These are phyloP conservation scores for Trachymyrmex cornetzi DNA, from an alignment of 1,140 invertebrate genomes.

Conservation along the genomic window DNA sequence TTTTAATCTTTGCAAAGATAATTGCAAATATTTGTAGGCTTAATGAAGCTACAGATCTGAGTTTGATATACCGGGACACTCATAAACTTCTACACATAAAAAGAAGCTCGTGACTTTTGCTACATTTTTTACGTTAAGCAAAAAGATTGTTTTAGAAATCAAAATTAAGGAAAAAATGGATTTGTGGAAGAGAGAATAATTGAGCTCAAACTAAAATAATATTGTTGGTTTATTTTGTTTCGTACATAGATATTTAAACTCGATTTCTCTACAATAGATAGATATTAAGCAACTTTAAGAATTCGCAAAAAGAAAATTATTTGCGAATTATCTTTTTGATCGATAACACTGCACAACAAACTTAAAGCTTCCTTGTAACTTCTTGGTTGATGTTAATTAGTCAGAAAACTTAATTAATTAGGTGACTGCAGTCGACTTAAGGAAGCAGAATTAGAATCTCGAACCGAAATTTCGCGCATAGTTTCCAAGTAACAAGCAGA, in stretches of 20 bases:
- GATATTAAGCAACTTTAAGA: conserved; percentile 7
- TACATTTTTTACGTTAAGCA: neutral
- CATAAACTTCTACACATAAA: neutral
- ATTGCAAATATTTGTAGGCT: neutral
- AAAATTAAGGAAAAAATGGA: neutral
- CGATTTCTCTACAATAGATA: conserved; percentile 22
- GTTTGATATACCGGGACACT: neutral
- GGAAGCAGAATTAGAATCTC: neutral
- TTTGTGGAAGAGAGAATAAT: neutral
- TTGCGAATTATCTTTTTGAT: neutral
- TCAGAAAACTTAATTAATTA: conserved; percentile 7
- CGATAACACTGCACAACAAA: conserved; percentile 1
- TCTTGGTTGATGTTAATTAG: neutral
- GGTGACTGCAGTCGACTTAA: neutral
- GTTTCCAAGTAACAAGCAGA: neutral
- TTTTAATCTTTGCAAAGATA: neutral
- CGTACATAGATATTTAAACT: neutral
- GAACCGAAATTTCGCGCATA: neutral
- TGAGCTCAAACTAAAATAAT: conserved; percentile 1
- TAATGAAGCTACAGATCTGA: neutral
- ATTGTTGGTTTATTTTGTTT: conserved; percentile 37
- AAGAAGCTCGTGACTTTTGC: neutral
- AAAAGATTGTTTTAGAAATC: neutral
- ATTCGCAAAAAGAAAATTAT: neutral
- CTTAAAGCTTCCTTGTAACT: neutral